Percentiles rank a stretch among this genome's conserved stretches.
Conservation (phyloP, 2,797 vertebrate species). For the Australoheros facetus region DNA sequence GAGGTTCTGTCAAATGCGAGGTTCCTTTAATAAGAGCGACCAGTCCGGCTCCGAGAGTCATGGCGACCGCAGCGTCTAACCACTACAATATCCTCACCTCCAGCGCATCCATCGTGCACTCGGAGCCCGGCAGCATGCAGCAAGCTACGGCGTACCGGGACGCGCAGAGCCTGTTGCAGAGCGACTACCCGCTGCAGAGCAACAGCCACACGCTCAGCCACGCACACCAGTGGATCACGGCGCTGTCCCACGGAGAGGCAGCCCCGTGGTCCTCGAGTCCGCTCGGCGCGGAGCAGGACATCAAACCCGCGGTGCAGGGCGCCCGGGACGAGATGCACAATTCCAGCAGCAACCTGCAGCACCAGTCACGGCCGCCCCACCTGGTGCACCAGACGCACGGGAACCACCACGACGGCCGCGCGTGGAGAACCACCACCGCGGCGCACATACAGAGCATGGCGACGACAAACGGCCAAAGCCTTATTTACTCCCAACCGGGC, state of each 20-base stretch:
- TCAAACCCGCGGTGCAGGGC: slow-evolving; percentile 91
- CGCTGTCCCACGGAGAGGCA: slow-evolving; percentile 94
- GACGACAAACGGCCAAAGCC: slow-evolving; percentile 88
- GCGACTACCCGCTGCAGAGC: slow-evolving; percentile 95
- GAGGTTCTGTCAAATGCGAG: slow-evolving; percentile 97
- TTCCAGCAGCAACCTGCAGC: slow-evolving; percentile 84
- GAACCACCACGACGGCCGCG: slow-evolving; percentile 87
- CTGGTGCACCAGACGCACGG: slow-evolving; percentile 92
- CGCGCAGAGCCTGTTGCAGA: slow-evolving; percentile 94
- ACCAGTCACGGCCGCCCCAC: slow-evolving; percentile 87
- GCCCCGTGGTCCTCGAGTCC: slow-evolving; percentile 91
- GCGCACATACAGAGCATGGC: slow-evolving; percentile 94
- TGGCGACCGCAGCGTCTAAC: slow-evolving; percentile 99
- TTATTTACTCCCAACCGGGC: slow-evolving; percentile 89
- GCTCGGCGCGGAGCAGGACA: slow-evolving; percentile 91
- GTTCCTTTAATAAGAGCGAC: slow-evolving; percentile 90
- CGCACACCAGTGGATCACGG: slow-evolving; percentile 98
- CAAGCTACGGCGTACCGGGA: slow-evolving; percentile 92
- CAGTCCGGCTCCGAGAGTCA: slow-evolving; percentile 97
- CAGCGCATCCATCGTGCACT: slow-evolving; percentile 95
- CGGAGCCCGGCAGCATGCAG: slow-evolving; percentile 95
- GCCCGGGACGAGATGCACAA: slow-evolving; percentile 90
- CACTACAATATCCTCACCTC: slow-evolving; percentile 97
- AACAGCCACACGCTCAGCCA: slow-evolving; percentile 97
- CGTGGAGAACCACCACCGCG: slow-evolving; percentile 88